phyloP scores from a whole-genome alignment of 2,797 vertebrate species.

The Podarcis siculus region DNA sequence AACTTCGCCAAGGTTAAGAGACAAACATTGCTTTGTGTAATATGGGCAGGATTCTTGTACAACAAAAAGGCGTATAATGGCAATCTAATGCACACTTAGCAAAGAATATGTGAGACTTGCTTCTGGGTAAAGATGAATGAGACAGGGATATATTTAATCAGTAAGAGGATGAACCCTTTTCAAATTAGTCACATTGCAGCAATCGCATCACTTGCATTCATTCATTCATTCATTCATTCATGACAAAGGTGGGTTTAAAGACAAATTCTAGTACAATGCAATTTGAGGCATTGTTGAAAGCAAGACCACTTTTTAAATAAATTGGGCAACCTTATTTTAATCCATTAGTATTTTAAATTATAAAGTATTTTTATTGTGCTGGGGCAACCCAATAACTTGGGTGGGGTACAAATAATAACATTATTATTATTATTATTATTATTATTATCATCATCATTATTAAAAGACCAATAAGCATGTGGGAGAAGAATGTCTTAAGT shows the following conservation, averaged over 20 bases:
- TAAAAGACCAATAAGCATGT: neutral
- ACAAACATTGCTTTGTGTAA: neutral
- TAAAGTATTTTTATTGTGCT: too few species aligned
- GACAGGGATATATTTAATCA: neutral
- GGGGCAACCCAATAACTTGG: too few species aligned
- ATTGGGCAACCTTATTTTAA: neutral
- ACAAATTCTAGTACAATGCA: neutral
- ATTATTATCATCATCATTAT: too few species aligned
- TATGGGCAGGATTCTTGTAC: neutral
- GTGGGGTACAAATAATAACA: too few species aligned
- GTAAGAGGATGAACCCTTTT: neutral
- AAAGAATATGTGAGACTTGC: neutral
- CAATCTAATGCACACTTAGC: neutral
- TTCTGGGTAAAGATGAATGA: neutral
- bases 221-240: neutral
- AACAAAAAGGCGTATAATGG: neutral
- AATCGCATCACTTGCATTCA: neutral
- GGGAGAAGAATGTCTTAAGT: neutral
- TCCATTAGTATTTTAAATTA: neutral
- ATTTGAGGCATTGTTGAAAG: neutral
- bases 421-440: too few species aligned
- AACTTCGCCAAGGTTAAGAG: neutral
- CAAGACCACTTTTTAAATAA: neutral
- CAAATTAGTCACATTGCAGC: neutral
- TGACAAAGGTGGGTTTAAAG: constrained; percentile 2